Percentiles rank a stretch among this genome's conserved stretches.
phyloP scores from a whole-genome alignment of 2,797 vertebrate genomes.

The Trachurus trachurus region DNA sequence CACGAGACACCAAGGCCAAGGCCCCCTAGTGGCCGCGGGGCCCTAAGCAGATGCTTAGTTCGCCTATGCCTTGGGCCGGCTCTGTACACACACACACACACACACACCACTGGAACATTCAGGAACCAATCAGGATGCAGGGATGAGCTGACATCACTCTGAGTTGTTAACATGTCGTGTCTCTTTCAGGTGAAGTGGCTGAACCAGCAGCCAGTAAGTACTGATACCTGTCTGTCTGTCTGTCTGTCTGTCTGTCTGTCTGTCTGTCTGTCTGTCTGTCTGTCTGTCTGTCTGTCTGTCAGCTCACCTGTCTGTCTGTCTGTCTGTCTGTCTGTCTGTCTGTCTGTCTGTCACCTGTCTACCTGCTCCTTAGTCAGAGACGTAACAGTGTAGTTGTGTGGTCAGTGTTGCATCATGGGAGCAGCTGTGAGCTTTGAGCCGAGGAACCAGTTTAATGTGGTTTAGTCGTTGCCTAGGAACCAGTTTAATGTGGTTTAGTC shows the following conservation, averaged over 20 bases:
- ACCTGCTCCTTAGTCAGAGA: not conserved
- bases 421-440: not conserved
- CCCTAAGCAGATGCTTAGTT: no score
- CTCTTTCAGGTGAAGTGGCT: conserved; percentile 89
- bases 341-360: not conserved
- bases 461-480: no score
- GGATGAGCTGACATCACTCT: no score
- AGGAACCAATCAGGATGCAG: no score
- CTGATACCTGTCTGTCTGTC: not conserved
- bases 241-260: not conserved
- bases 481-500: no score
- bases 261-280: not conserved
- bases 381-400: not conserved
- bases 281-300: not conserved
- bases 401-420: conserved; percentile 46
- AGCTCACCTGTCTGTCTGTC: not conserved
- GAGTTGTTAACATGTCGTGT: conserved; percentile 30
- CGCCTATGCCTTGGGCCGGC: no score
- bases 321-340: not conserved
- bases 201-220: conserved; percentile 91
- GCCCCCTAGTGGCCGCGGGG: no score
- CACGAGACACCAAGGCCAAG: no score
- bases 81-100: no score
- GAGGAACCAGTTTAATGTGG: not conserved
- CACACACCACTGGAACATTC: no score